These are phyloP conservation scores for Argopecten irradians DNA, from an alignment of 1,140 invertebrate species.

Conservation along the genomic window DNA sequence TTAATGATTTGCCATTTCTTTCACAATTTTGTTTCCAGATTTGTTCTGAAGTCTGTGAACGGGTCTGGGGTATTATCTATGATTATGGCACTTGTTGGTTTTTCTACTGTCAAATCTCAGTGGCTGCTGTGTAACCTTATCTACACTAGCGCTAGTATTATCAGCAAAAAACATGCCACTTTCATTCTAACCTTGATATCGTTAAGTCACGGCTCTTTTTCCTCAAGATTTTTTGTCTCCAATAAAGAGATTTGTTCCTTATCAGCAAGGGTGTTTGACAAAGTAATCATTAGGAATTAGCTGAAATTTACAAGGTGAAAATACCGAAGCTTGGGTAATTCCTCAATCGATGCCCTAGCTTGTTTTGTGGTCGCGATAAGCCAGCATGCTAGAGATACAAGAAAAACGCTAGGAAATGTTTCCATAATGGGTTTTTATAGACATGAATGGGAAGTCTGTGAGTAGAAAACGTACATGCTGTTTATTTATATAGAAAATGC, in stretches of 20 bases:
- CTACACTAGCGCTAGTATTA: background rate
- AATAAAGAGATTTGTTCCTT: background rate
- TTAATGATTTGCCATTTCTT: no score
- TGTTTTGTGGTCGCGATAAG: background rate
- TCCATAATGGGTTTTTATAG: background rate
- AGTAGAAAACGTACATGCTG: background rate
- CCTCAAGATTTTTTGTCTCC: background rate
- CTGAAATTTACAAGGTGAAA: background rate
- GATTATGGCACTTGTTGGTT: background rate
- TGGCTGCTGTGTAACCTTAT: background rate
- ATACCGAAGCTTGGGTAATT: background rate
- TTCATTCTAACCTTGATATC: background rate
- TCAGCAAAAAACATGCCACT: background rate
- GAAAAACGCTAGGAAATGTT: background rate
- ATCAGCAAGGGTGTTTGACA: background rate
- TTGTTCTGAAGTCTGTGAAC: no score
- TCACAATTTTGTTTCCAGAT: no score
- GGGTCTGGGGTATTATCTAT: background rate
- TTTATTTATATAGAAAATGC: constrained; percentile 18
- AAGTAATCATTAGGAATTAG: background rate
- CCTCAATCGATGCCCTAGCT: background rate
- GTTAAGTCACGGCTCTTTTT: background rate
- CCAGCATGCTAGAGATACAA: background rate
- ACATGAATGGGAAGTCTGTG: background rate
- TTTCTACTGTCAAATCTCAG: background rate